Percentiles rank a stretch among this genome's conserved stretches.
phyloP scores from a whole-genome alignment of 2,888 invertebrate species.

The Carabus problematicus region DNA sequence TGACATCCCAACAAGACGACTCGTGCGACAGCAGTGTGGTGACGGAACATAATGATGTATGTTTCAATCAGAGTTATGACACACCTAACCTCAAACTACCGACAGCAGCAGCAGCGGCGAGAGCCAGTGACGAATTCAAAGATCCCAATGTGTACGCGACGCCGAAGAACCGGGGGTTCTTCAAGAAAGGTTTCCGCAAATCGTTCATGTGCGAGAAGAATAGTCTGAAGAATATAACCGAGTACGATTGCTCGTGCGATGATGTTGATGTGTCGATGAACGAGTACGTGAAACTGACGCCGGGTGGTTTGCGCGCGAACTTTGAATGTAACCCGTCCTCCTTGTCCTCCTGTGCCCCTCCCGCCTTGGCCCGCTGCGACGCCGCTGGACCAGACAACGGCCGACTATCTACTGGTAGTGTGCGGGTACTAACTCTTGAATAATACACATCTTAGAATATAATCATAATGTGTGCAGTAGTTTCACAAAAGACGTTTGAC shows the following conservation, averaged over 20 bases:
- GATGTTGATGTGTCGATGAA: conserved; percentile 36
- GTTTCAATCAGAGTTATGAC: conserved; percentile 35
- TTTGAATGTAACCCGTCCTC: conserved; percentile 20
- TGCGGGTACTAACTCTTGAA: conserved; percentile 43
- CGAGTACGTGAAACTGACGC: conserved; percentile 23
- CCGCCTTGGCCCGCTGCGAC: conserved; percentile 28
- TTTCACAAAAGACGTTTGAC: conserved; percentile 27
- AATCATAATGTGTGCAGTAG: conserved; percentile 23
- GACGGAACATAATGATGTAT: conserved; percentile 21
- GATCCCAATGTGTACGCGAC: conserved; percentile 24
- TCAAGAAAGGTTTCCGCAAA: conserved; percentile 41
- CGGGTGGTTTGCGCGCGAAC: no score
- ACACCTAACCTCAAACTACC: not conserved
- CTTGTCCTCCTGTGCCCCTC: conserved; percentile 11
- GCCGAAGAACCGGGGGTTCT: conserved; percentile 34
- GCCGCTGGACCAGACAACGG: conserved; percentile 41
- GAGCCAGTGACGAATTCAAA: not conserved
- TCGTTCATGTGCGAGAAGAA: conserved; percentile 37
- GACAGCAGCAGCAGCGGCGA: no score
- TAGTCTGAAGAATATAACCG: conserved; percentile 30
- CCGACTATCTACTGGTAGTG: conserved; percentile 40
- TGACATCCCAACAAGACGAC: conserved; percentile 24
- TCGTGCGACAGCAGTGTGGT: conserved; percentile 12
- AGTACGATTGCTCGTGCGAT: conserved; percentile 36
- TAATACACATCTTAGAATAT: conserved; percentile 29